Base-by-base conservation (phyloP, 37 sponge, comb jelly and placozoan genomes). In the Halisarca cf. caerulea region DNA sequence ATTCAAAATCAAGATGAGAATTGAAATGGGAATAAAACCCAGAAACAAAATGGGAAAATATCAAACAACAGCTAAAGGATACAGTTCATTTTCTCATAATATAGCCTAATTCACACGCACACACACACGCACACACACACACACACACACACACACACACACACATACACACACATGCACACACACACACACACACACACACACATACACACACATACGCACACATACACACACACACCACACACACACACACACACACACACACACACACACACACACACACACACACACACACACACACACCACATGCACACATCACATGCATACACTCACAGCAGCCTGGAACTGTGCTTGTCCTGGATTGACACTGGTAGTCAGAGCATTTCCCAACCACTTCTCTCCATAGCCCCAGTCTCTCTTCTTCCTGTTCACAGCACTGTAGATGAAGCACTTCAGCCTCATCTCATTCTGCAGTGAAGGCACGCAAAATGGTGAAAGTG, bases 311-410 rank as follows among this genome's bases (percentile, higher is more conserved):
- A 62, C 64, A 20, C 30, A 28, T 20, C 30, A 8, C 30, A 6
- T 20, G 64, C 7, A 77, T 15, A 37, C 1, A 42, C 80, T 84
- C 78, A 89, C 93, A 55, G 42, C 83, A 54, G 59, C 69, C 3
- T 30, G 25, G 44, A 78, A 85, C 42, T 85, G 42, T 0, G 59
- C 80, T 9, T 40, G 28, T 24, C 58, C 44, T 1, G 87, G 62
- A 79, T 87, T 91, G 77, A 34, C 21, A n/a, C 5, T 17, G 2
- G 23, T 2, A 14, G n/a, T 47, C 42, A 91, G 78, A 18, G 83
- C 88, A 47, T 91, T 87, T 20, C 88, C 88, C 18, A 87, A 30
- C 91, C 91, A 91, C 35, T 69, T 53, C 38, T 80, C 85, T 35
- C 32, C 44, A 35, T 45, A 57, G 34, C 79, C 66, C 91, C 88